Base-by-base conservation (phyloP, 2,797 vertebrate genomes). In the Xiphophorus birchmanni region DNA sequence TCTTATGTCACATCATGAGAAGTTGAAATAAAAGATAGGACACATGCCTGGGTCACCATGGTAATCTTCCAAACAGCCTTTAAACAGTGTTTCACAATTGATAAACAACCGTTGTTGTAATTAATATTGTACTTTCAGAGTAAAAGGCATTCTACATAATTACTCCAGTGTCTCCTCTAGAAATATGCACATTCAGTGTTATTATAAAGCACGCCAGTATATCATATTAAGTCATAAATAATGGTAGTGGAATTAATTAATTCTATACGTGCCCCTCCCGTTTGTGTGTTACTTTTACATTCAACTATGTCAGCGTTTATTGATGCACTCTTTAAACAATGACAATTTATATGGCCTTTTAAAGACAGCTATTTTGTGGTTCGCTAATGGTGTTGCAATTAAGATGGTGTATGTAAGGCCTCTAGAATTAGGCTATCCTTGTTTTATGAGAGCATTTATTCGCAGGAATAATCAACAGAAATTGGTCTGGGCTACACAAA, bases 141-240 rank as follows among this genome's bases (percentile, higher is more conserved):
- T 93, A 95, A 95, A 95, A 95, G 87, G 91, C 91, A 91, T 94
- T 94, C 94, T 95, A 92, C 85, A 92, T 95, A 95, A 96, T 96
- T 95, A 95, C 93, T 95, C 93, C 86, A 93, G 91, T 94, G 94
- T 95, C 94, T 94, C 92, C 91, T 89, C 89, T 84, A 88, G 91
- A 95, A 95, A 95, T 95, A 93, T 96, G 95, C 95, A 95, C 91
- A 95, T 95, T 94, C 94, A 95, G 94, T 93, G 89, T 92, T 95
- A 94, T 95, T 95, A 91, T 94, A 94, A 95, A 95, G 93, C 90
- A 88, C 90, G 88, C 90, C 94, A 94, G 93, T 96, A 95, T 95
- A 95, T 96, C 95, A 95, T 94, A 94, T 95, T 95, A 95, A 95
- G 95, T 95, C 95, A 95, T 96, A 96, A 96, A 95, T 95, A 95